A percentile compares a stretch with the other conserved stretches of the same genome.
Conservation (phyloP, 2,797 vertebrate species). For the Gephyroberyx darwinii region DNA sequence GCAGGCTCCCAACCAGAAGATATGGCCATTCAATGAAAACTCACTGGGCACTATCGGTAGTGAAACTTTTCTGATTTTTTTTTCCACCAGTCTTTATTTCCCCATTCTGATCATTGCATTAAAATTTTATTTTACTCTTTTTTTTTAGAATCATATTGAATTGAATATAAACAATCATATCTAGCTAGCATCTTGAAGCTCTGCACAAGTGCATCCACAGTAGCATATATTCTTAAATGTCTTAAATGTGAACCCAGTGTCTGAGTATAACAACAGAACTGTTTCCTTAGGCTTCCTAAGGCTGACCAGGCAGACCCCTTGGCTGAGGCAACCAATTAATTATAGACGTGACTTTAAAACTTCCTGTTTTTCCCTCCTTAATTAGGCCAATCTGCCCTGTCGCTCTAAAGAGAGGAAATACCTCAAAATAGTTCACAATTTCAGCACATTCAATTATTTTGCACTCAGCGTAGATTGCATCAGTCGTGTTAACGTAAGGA, state of each 20-base stretch:
- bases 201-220: slow-evolving; percentile 1
- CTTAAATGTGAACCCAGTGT: slow-evolving; percentile 55
- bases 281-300: slow-evolving; percentile 70
- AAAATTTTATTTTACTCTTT: no score
- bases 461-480: slow-evolving; percentile 79
- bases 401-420: slow-evolving; percentile 82
- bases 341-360: slow-evolving; percentile 85
- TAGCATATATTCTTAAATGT: not conserved
- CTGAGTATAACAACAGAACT: slow-evolving; percentile 59
- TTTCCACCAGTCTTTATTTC: not conserved
- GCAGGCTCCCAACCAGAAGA: slow-evolving; percentile 56
- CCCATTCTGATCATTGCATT: not conserved
- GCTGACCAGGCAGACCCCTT: slow-evolving; percentile 79
- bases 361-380: slow-evolving; percentile 87
- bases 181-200: not conserved
- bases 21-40: slow-evolving; percentile 23
- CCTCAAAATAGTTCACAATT: slow-evolving; percentile 83
- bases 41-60: not conserved
- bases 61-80: not conserved
- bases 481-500: slow-evolving; percentile 76
- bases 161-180: not conserved
- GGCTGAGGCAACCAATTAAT: slow-evolving; percentile 84
- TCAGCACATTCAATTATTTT: slow-evolving; percentile 83
- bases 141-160: not conserved
- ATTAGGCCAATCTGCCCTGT: slow-evolving; percentile 83